A percentile compares a stretch with the other conserved stretches of the same genome.
These are phyloP conservation scores for Petrocephalus microphthalmus DNA, from an alignment of 2,113 vertebrate species.

Conservation along the genomic window DNA sequence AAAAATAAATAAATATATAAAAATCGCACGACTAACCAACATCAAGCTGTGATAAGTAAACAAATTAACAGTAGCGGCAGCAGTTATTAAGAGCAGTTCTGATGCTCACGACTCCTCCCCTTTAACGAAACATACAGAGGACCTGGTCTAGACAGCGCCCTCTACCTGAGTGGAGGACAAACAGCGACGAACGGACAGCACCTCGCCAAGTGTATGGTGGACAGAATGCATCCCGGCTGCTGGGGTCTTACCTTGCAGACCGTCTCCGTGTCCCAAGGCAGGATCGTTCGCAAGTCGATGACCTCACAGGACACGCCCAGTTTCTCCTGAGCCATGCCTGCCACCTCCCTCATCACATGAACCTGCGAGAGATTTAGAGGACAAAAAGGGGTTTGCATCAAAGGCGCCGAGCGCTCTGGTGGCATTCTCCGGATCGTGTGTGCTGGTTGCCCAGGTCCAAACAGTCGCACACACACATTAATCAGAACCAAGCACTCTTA, in stretches of 20 bases:
- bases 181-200: neutral
- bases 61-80: neutral
- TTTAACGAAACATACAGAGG: no score
- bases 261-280: constrained; percentile 90
- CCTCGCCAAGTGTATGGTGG: neutral
- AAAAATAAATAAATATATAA: no score
- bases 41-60: neutral
- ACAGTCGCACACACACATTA: neutral
- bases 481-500: neutral
- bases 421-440: neutral
- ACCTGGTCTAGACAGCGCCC: neutral
- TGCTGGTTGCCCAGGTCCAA: neutral
- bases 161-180: neutral
- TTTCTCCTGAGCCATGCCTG: constrained; percentile 89
- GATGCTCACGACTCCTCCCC: neutral
- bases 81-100: neutral
- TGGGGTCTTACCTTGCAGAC: constrained; percentile 78
- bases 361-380: constrained; percentile 59
- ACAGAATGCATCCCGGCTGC: neutral
- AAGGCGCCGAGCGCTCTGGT: neutral
- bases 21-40: neutral
- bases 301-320: constrained; percentile 94
- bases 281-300: constrained; percentile 88
- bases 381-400: neutral
- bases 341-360: constrained; percentile 89